phyloP scores from a whole-genome alignment of 1,140 invertebrate species.

The Dreissena polymorpha region DNA sequence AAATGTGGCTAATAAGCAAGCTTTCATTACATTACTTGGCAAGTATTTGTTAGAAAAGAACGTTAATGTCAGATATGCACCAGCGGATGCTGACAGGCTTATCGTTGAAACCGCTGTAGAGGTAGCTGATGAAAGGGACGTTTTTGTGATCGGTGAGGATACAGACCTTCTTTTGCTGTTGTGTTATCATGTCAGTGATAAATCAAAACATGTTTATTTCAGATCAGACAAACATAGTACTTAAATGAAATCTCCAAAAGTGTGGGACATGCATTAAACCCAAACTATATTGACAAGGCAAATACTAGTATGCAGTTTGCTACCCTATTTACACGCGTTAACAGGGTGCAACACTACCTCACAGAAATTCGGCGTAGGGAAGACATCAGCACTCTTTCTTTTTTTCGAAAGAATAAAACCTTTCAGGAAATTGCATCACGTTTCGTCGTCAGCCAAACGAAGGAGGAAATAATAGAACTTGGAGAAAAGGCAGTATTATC shows the following conservation, averaged over 20 bases:
- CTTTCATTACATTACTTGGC: conserved; percentile 50
- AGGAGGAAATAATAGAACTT: neutral
- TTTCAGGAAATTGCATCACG: neutral
- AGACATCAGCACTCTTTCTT: neutral
- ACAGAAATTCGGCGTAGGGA: conserved; percentile 1
- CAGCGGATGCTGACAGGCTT: conserved; percentile 56
- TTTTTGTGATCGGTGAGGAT: conserved; percentile 56
- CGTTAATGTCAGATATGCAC: conserved; percentile 34
- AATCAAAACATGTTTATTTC: neutral
- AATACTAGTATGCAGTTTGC: neutral
- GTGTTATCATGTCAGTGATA: conserved; percentile 16
- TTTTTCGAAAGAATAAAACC: neutral
- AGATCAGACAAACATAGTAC: neutral
- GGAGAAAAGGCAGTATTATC: neutral
- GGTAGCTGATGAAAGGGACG: conserved; percentile 16
- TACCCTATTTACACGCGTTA: conserved; percentile 6
- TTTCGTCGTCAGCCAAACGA: neutral
- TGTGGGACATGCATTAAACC: conserved; percentile 5
- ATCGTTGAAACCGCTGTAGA: conserved; percentile 59
- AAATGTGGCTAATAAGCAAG: conserved; percentile 58
- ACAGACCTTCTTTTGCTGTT: conserved; percentile 60
- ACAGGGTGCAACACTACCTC: conserved; percentile 16
- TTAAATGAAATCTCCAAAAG: neutral
- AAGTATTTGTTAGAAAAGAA: conserved; percentile 27
- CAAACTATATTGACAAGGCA: neutral